These are phyloP conservation scores for Papilio dardanus DNA, from an alignment of 1,140 invertebrate species.

Conservation along the genomic window DNA sequence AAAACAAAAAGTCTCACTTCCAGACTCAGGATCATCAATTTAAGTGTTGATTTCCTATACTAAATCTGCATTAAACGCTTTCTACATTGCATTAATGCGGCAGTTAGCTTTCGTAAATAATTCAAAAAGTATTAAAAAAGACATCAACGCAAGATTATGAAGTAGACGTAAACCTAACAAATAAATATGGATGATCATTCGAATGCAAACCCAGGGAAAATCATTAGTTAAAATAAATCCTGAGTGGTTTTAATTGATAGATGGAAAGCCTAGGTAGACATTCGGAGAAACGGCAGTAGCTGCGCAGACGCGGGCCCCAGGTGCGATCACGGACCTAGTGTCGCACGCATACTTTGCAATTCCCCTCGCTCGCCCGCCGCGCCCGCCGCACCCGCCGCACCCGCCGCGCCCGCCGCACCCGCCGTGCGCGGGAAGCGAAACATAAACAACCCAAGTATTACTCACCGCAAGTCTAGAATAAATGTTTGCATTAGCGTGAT, in stretches of 20 bases:
- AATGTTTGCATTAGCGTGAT: constrained; percentile 32
- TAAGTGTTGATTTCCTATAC: too few species aligned
- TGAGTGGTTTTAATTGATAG: not conserved
- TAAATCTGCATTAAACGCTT: too few species aligned
- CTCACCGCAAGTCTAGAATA: constrained; percentile 29
- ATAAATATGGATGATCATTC: too few species aligned
- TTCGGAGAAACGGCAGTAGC: constrained; percentile 36
- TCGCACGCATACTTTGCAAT: constrained; percentile 46
- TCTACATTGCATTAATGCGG: not conserved
- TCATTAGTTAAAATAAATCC: constrained; percentile 24
- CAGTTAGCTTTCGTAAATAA: not conserved
- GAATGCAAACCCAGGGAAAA: not conserved
- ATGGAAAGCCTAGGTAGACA: constrained; percentile 27
- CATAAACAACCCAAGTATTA: constrained; percentile 36
- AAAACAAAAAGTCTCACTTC: too few species aligned
- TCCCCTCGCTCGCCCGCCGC: constrained; percentile 23
- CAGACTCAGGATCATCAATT: too few species aligned
- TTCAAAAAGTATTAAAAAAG: not conserved
- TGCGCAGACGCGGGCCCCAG: constrained; percentile 53
- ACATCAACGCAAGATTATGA: not conserved
- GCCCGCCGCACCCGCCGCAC: too few species aligned
- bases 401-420: not conserved
- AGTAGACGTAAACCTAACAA: too few species aligned
- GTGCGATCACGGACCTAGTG: constrained; percentile 58
- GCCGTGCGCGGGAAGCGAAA: constrained; percentile 28